Percentiles rank a stretch among this genome's conserved stretches.
phyloP scores from a whole-genome alignment of 2,797 vertebrate species.

The Rhyacichthys aspro region DNA sequence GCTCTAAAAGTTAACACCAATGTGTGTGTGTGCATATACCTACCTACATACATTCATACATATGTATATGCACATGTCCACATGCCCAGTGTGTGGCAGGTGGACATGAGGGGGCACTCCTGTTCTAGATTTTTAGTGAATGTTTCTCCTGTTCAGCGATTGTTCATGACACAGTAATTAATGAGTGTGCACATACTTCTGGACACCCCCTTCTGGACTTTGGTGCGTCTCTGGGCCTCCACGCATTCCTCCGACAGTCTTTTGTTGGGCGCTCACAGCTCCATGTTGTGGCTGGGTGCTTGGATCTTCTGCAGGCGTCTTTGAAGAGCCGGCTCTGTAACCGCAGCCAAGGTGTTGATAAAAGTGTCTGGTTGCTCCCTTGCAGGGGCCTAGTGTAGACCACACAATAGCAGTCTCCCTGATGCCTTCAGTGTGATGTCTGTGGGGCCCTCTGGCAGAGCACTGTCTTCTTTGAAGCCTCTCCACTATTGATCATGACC shows the following conservation, averaged over 20 bases:
- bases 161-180: background rate
- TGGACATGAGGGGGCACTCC: background rate
- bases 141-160: background rate
- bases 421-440: conserved; percentile 41
- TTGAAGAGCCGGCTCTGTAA: conserved; percentile 21
- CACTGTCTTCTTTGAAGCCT: conserved; percentile 61
- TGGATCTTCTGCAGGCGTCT: background rate
- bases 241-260: no score
- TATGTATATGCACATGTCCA: no score
- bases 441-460: conserved; percentile 53
- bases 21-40: no score
- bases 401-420: conserved; percentile 43
- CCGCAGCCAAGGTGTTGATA: conserved; percentile 47
- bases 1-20: no score
- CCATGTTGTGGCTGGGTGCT: no score
- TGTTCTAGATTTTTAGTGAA: background rate
- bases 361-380: conserved; percentile 42
- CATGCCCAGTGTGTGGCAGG: background rate
- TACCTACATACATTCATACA: no score
- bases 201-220: no score
- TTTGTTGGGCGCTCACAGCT: no score
- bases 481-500: conserved; percentile 63
- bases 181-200: no score
- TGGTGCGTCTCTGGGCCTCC: no score
- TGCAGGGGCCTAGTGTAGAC: conserved; percentile 63